Percentiles rank a stretch among this genome's conserved stretches.
Conservation (phyloP, 1,140 invertebrate genomes). For the Panagrolaimus sp. region DNA sequence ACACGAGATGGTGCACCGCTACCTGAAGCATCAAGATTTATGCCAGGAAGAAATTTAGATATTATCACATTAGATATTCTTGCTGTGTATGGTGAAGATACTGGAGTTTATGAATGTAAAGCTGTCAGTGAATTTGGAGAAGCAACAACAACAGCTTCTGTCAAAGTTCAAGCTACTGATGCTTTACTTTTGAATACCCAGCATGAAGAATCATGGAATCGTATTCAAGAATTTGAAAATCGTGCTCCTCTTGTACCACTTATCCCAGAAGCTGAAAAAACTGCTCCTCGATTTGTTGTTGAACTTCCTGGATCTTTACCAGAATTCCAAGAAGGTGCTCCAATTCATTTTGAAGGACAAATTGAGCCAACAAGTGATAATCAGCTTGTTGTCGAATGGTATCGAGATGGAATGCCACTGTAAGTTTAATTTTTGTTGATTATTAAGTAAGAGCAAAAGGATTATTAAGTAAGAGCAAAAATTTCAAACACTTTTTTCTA, state of each 20-base stretch:
- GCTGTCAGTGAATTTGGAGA: constrained; percentile 83
- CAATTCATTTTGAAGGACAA: constrained; percentile 86
- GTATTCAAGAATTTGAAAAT: constrained; percentile 75
- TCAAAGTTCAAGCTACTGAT: constrained; percentile 72
- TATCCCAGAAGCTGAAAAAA: constrained; percentile 43
- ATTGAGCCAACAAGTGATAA: constrained; percentile 92
- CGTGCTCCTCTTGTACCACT: constrained; percentile 67
- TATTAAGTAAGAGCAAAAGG: no score
- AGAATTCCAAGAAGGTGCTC: constrained; percentile 69
- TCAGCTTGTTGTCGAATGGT: constrained; percentile 84
- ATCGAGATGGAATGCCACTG: constrained; percentile 79
- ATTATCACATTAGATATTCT: constrained; percentile 90
- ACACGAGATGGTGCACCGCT: constrained; percentile 20
- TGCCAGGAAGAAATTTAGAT: constrained; percentile 92
- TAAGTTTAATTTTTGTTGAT: no score
- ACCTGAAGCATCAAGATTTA: constrained; percentile 65
- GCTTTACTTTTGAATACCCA: constrained; percentile 78
- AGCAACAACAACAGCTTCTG: constrained; percentile 81
- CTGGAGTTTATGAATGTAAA: constrained; percentile 82
- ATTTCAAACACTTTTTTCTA: no score
- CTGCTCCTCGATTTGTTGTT: constrained; percentile 71
- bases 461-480: no score
- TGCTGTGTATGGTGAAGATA: constrained; percentile 90
- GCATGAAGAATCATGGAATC: constrained; percentile 74
- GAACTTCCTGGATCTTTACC: constrained; percentile 31